A percentile compares a stretch with the other conserved stretches of the same genome.
These are phyloP conservation scores for Aphelocoma californica DNA, from an alignment of 2,797 vertebrate genomes.

Conservation along the genomic window DNA sequence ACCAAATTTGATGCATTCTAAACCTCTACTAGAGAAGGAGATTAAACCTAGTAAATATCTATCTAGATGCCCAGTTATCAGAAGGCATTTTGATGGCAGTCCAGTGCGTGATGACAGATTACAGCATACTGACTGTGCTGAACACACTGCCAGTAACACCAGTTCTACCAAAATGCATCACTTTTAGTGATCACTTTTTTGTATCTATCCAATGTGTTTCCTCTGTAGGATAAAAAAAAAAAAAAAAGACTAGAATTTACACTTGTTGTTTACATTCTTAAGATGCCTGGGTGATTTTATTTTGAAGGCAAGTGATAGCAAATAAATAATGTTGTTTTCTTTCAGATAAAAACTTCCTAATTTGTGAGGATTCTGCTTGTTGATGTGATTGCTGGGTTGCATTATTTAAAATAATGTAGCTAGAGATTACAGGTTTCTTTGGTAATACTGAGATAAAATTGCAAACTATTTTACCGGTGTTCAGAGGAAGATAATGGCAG, in stretches of 20 bases:
- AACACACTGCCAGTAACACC: not conserved
- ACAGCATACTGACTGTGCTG: not conserved
- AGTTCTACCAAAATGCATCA: not conserved
- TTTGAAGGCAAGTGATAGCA: slow-evolving; percentile 13
- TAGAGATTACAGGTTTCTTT: slow-evolving; percentile 42
- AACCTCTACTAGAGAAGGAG: not conserved
- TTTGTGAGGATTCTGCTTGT: slow-evolving; percentile 23
- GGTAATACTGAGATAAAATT: slow-evolving; percentile 55
- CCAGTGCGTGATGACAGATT: not conserved
- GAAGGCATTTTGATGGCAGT: slow-evolving; percentile 4
- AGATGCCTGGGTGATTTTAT: not conserved
- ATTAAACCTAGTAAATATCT: not conserved
- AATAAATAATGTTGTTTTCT: slow-evolving; percentile 26
- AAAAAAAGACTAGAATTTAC: not conserved
- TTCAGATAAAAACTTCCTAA: not conserved
- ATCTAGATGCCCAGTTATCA: not conserved
- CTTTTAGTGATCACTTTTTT: not conserved
- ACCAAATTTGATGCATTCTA: not conserved
- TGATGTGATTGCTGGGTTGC: slow-evolving; percentile 11
- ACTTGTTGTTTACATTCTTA: not conserved
- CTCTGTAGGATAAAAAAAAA: not conserved
- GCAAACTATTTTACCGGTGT: slow-evolving; percentile 4
- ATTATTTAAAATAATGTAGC: slow-evolving; percentile 48
- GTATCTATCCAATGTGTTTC: not conserved
- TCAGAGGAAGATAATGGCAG: slow-evolving; percentile 56